A percentile compares a stretch with the other conserved stretches of the same genome.
Evolutionary conservation across 2,797 vertebrate genomes (phyloP).

Genomic region (Tenualosa ilisha): DNA sequence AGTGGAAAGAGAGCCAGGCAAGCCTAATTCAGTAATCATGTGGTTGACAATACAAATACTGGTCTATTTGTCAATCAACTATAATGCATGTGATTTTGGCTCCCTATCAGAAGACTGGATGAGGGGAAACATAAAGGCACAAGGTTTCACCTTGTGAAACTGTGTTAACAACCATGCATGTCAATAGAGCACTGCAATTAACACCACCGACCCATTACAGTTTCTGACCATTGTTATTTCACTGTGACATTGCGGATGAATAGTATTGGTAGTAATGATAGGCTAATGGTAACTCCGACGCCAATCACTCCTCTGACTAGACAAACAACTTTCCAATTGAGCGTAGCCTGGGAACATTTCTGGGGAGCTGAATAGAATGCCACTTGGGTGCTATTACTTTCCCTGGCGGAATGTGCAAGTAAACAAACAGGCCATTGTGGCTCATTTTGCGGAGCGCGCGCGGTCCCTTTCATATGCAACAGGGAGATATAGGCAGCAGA

Average conservation of each 20-base stretch:
- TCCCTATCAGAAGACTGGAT: constrained; percentile 5
- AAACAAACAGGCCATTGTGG: constrained; percentile 90
- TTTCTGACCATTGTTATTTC: constrained; percentile 1
- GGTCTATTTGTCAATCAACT: constrained; percentile 50
- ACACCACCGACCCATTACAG: background rate
- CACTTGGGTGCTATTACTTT: constrained; percentile 79
- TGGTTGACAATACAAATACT: constrained; percentile 59
- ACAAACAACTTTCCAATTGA: constrained; percentile 62
- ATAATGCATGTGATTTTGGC: constrained; percentile 21
- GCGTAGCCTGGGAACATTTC: constrained; percentile 71
- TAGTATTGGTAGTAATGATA: constrained; percentile 22
- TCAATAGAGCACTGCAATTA: background rate
- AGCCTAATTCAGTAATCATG: constrained; percentile 67
- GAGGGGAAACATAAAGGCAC: background rate
- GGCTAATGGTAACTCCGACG: constrained; percentile 36
- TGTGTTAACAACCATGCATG: background rate
- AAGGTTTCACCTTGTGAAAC: background rate
- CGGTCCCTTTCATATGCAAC: constrained; percentile 81
- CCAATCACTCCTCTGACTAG: constrained; percentile 35
- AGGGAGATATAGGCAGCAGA: constrained; percentile 72
- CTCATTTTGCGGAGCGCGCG: constrained; percentile 66
- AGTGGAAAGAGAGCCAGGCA: constrained; percentile 46
- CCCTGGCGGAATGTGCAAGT: constrained; percentile 79
- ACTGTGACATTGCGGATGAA: background rate
- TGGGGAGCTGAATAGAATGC: constrained; percentile 74